Evolutionary conservation across 2,113 vertebrate genomes (phyloP), one percentile per base, ranked within the genome.

Genomic region (Austrofundulus limnaeus): DNA sequence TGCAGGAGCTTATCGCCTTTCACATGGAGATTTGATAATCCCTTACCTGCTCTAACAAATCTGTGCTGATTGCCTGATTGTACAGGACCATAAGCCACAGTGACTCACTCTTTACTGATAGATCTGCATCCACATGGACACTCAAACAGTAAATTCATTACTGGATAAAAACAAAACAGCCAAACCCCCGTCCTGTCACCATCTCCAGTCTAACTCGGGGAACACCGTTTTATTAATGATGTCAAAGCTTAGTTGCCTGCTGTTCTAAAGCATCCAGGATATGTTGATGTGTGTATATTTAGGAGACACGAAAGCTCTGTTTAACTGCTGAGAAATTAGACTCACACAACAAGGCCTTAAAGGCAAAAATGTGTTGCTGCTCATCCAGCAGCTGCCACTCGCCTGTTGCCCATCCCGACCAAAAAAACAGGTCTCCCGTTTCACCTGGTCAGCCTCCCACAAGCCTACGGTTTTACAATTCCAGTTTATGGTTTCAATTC

Each of bases 11-110:
- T 76, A 84, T 81, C 46, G 24, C 75, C 58, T 83, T 72, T 76
- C 60, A 75, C 70, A 54, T 70, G 64, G 43, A 67, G 67, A 72
- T 71, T 79, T 64, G 72, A 75, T 82, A 77, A 85, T 80, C 66
- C 56, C 43, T 41, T 74, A 78, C 72, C 82, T 76, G 45, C 80
- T 81, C 65, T n/a, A 21, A 34, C 14, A 31, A 61, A 64, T 38
- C 49, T 68, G 64, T 54, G 52, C 70, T 52, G 52, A 85, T 78
- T 77, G 78, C 65, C 82, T 81, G 78, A 73, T 76, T 70, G 73
- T 52, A 69, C 70, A 67, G 57, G 19, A 39, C 65, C 55, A 45
- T 69, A 69, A 69, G 11, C 62, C 16, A 52, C 66, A 42, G 28
- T 72, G 68, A 72, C 62, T 73, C 71, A 73, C 62, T 59, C 60